Evolutionary conservation across 2,113 vertebrate species (phyloP).

Genomic region (Helogale parvula): DNA sequence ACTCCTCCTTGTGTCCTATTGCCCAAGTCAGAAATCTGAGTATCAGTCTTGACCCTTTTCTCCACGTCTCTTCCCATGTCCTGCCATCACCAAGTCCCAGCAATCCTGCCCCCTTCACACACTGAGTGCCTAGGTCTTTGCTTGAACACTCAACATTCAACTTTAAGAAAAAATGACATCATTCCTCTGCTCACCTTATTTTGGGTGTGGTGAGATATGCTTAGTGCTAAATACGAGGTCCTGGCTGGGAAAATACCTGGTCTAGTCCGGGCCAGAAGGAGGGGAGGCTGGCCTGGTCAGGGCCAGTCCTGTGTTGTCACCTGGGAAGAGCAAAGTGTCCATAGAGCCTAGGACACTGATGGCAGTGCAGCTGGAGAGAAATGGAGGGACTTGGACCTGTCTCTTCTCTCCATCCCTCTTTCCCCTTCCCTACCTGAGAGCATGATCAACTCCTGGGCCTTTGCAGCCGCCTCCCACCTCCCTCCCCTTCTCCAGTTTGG

Average conservation of each 20-base stretch:
- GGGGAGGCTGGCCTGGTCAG: neutral
- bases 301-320: neutral
- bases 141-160: neutral
- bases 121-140: neutral
- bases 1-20: neutral
- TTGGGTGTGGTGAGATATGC: neutral
- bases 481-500: neutral
- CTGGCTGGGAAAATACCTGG: accelerated
- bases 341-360: too few species aligned
- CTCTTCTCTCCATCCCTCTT: neutral
- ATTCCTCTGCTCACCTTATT: neutral
- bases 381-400: neutral
- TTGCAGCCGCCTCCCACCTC: neutral
- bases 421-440: neutral
- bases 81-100: neutral
- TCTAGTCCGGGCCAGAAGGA: neutral
- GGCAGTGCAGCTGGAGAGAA: neutral
- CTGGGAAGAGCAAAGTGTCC: neutral
- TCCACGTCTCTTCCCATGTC: accelerated
- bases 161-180: accelerated
- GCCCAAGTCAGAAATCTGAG: neutral
- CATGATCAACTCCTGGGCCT: neutral
- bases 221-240: neutral
- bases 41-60: neutral
- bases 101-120: neutral